Percentiles rank a stretch among this genome's conserved stretches.
Evolutionary conservation across 2,797 vertebrate genomes (phyloP).

Genomic region (Eospalax fontanierii): DNA sequence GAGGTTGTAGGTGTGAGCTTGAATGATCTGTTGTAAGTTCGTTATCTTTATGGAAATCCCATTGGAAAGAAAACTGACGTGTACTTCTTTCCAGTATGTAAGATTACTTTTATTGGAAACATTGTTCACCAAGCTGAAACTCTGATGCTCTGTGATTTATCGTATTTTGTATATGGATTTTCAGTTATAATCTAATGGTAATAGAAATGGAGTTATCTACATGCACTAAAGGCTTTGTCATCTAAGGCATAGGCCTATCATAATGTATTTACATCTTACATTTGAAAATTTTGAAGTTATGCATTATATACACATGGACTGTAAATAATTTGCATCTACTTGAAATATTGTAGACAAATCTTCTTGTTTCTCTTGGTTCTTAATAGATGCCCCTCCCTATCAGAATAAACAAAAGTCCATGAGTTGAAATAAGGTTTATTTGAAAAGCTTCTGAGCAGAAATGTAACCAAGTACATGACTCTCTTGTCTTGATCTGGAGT

Average conservation of each 20-base stretch:
- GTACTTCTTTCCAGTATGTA: constrained; percentile 54
- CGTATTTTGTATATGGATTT: constrained; percentile 67
- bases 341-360: constrained; percentile 76
- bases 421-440: constrained; percentile 22
- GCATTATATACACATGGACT: constrained; percentile 74
- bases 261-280: constrained; percentile 73
- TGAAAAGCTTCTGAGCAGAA: constrained; percentile 22
- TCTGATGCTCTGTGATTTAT: constrained; percentile 63
- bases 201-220: constrained; percentile 75
- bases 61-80: constrained; percentile 48
- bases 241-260: constrained; percentile 75
- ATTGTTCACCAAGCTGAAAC: constrained; percentile 62
- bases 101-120: constrained; percentile 65
- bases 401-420: constrained; percentile 30
- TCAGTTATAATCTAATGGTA: constrained; percentile 74
- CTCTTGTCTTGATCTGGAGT: not conserved
- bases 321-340: constrained; percentile 71
- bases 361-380: constrained; percentile 51
- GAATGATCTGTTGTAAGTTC: constrained; percentile 12
- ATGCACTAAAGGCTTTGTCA: constrained; percentile 76
- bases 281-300: constrained; percentile 74
- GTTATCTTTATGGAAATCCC: constrained; percentile 61
- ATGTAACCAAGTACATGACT: not conserved
- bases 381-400: constrained; percentile 41
- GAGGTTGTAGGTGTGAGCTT: not conserved